These are phyloP conservation scores for Pipra filicauda DNA, from an alignment of 2,113 vertebrate genomes.

Conservation along the genomic window DNA sequence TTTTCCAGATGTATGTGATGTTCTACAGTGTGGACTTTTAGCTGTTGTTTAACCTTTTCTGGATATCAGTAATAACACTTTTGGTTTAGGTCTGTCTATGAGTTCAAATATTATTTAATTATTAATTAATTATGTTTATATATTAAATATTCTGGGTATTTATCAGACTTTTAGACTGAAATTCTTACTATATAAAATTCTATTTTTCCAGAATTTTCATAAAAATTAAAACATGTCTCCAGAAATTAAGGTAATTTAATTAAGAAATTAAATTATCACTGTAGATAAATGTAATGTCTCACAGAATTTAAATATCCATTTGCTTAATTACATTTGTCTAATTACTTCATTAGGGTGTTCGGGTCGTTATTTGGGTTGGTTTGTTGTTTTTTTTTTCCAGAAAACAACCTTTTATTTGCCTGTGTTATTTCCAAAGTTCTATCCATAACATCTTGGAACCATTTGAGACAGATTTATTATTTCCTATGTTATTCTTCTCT, in stretches of 20 bases:
- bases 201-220: not conserved
- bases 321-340: not conserved
- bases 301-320: not conserved
- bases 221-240: not conserved
- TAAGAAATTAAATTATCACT: too few species aligned
- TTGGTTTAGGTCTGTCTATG: not conserved
- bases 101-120: not conserved
- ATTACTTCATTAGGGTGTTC: not conserved
- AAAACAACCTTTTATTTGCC: not conserved
- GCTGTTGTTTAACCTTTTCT: not conserved
- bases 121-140: not conserved
- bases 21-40: not conserved
- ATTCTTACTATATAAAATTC: not conserved
- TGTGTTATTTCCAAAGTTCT: not conserved
- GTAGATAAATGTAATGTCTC: not conserved
- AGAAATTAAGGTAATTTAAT: not conserved
- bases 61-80: fast-evolving
- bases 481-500: not conserved
- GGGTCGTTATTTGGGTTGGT: not conserved
- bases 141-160: not conserved
- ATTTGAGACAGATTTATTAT: not conserved
- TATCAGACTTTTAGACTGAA: not conserved
- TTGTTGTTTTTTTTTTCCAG: not conserved
- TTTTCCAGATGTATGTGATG: not conserved
- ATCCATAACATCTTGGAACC: not conserved